A percentile compares a stretch with the other conserved stretches of the same genome.
phyloP scores from a whole-genome alignment of 2,797 vertebrate genomes.

The Xenops minutus region DNA sequence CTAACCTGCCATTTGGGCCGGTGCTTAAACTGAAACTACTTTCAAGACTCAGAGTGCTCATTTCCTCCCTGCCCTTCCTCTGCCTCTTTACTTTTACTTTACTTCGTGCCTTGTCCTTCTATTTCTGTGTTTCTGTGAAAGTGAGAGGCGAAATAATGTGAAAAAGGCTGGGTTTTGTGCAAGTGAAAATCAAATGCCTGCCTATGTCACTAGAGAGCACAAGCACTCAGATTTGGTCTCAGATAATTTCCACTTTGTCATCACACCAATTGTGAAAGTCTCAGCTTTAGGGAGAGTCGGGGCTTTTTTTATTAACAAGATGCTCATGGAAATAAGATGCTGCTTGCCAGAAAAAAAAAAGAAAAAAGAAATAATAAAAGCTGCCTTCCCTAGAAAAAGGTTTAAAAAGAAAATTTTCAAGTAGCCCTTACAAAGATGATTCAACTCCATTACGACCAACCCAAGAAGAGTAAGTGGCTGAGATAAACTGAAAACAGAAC shows the following conservation, averaged over 20 bases:
- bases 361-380: background rate
- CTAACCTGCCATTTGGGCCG: background rate
- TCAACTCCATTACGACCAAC: background rate
- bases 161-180: background rate
- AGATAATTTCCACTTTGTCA: background rate
- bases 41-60: background rate
- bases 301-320: background rate
- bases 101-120: background rate
- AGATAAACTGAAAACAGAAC: background rate
- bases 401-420: background rate
- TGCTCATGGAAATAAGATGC: background rate
- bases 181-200: background rate
- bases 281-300: background rate
- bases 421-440: background rate
- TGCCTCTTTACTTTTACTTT: conserved; percentile 45
- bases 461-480: background rate
- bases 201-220: background rate
- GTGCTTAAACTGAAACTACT: conserved; percentile 29
- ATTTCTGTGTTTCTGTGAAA: background rate
- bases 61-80: conserved; percentile 15
- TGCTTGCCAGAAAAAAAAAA: background rate
- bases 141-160: background rate
- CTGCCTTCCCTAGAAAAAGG: background rate
- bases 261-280: background rate
- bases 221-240: background rate